Base-by-base conservation (phyloP, 1,140 invertebrate genomes). In the Physella acuta region DNA sequence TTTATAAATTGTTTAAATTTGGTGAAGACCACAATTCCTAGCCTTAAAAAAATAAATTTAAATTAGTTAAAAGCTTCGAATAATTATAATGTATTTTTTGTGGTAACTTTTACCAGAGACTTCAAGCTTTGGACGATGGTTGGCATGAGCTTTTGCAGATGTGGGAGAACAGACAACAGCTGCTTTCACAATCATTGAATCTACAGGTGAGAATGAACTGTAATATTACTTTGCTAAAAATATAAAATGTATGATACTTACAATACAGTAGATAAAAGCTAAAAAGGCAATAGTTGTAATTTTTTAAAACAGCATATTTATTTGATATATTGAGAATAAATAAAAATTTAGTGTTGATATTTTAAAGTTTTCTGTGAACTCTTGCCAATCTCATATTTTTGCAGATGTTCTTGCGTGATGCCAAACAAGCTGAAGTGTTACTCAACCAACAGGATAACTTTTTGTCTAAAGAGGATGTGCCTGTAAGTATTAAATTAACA, bases 131-230 rank as follows among this genome's bases (percentile, higher is more conserved):
- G 49, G 94, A 97, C 84, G 95, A 98, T 87, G 97, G 96, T 64
- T 99, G 98, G 98, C 93, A 95, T 72, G 97, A 99, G 81, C 86
- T 99, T 58, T 92, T 98, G 77, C 94, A 99, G 86, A 99, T 99
- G 97, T 99, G 97, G 97, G 96, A 97, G 81, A 99, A 99, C 86
- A 86, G 97, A 58, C 95, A 99, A 84, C 92, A 96, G 71, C 85
- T 98, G 49, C 86, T 99, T 1, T 94, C 95, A 0, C 95, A 99
- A 86, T 95, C 93, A 76, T 89, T 99, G 71, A 86, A 86, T 73
- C 72, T 84, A 63, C 86, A 86, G 84, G 83, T 82, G 71, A 60
- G n/a, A n/a, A n/a, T n/a, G n/a, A n/a, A n/a, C n/a, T n/a, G n/a
- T n/a, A n/a, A n/a, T n/a, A n/a, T n/a, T n/a, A n/a, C n/a, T n/a